Evolutionary conservation across 2,113 vertebrate genomes (phyloP), one percentile per base, ranked within the genome.

Genomic region (Anolis carolinensis): DNA sequence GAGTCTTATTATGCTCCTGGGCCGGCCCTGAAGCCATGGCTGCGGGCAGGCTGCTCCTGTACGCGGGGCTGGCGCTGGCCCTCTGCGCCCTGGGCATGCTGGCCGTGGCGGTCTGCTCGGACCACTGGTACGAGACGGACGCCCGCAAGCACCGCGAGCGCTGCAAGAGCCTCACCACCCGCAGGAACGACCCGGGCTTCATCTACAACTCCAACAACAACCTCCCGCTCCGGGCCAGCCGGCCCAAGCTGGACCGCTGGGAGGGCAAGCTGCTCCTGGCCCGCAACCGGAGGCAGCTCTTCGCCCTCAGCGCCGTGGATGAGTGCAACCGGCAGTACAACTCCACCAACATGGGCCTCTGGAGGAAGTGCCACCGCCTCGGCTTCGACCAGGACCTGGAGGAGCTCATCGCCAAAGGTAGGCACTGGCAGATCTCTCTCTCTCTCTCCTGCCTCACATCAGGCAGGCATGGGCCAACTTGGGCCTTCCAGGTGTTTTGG

Each of bases 61-160:
- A 99, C 93, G 98, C 99, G 63, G 99, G 99, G 93, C 98, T 99
- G 88, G 98, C 98, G 90, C 97, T 99, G 81, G 99, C 99, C 92
- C 96, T 99, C 86, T 99, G 98, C 95, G 98, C 99, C 95, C 96
- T 99, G 91, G 99, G 97, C 91, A 99, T 99, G 98, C 97, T 99
- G 95, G 98, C 98, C 1, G 98, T 99, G 95, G 99, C 98, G 21
- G 98, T 99, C 95, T 99, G 98, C 95, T 99, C 99, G 32, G 98
- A 99, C 96, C 98, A 99, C 94, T 99, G 99, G 99, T 99, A 99
- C 20, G 98, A 99, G 95, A 99, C 99, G 59, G 98, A 99, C 96
- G 98, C 98, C 94, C 96, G 98, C 92, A 97, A 98, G 95, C 99
- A 99, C 96, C 94, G 97, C 88, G 99, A 99, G 93, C 96, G 99